Conservation (phyloP, 1,140 invertebrate genomes). For the Bombus turneri region DNA sequence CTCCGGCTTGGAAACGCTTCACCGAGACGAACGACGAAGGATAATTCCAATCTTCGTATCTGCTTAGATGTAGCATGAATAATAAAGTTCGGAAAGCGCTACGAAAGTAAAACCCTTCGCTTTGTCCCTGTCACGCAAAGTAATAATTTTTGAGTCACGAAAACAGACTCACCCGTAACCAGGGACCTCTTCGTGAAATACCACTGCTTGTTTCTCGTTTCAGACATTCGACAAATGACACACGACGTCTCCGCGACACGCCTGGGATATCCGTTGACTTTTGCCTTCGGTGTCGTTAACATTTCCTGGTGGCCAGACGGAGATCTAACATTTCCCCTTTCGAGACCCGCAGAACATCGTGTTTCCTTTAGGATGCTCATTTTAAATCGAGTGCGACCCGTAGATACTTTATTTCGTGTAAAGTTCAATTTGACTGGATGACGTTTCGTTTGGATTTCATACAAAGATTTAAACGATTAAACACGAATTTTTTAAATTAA, state of each 20-base stretch:
- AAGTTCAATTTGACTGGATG: background rate
- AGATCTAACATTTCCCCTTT: conserved; percentile 54
- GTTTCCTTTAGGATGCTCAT: conserved; percentile 14
- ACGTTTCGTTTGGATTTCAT: background rate
- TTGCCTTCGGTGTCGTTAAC: conserved; percentile 62
- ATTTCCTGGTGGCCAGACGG: conserved; percentile 54
- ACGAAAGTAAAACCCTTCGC: no score
- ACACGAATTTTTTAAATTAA: background rate
- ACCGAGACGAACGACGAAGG: background rate
- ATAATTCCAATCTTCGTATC: conserved; percentile 30
- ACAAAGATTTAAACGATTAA: background rate
- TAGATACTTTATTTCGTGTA: background rate
- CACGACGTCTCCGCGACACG: conserved; percentile 47
- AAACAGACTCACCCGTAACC: background rate
- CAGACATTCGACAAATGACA: conserved; percentile 58
- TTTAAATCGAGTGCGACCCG: conserved; percentile 8
- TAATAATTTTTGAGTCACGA: conserved; percentile 39
- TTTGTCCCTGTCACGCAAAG: background rate
- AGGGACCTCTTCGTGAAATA: conserved; percentile 9
- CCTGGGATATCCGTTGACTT: conserved; percentile 55
- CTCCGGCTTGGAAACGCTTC: background rate
- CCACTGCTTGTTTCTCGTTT: conserved; percentile 36
- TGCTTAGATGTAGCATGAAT: conserved; percentile 35
- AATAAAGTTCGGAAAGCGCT: conserved; percentile 20
- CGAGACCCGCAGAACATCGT: conserved; percentile 48